Base-by-base conservation (phyloP, 2,888 invertebrate species). In the Phlogophora meticulosa region DNA sequence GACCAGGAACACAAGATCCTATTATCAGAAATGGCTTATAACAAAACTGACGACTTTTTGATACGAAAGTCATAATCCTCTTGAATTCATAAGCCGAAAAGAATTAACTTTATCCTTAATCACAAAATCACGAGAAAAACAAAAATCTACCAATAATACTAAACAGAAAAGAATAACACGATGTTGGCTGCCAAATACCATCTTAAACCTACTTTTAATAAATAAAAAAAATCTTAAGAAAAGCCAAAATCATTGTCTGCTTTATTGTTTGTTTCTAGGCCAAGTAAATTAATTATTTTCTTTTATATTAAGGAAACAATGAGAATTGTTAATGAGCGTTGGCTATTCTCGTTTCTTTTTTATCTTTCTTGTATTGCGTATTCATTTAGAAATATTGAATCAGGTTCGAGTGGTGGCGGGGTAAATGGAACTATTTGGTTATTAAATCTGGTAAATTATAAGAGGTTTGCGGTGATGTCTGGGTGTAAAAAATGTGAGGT, bases 201-300 rank as follows among this genome's bases (percentile, higher is more conserved):
- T 76, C 74, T 76, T 48, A 78, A 63, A 66, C 69, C 65, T 64
- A 72, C 57, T 68, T 76, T 72, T 75, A 79, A 81, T 75, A 72
- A 80, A 73, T n/a, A n/a, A 80, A 72, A 81, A 73, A 79, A 75
- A 72, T 67, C 73, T 68, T 28, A 81, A 75, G 76, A 77, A 81
- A 82, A 75, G 68, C 80, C 76, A 65, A 82, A 80, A 82, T 82
- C 72, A 82, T 82, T 72, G 64, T 74, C 63, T 70, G 73, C 64
- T 77, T 79, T 80, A 79, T 79, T 83, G 85, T 87, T 86, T 82
- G 78, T 85, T 86, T 88, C 85, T 84, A 82, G 85, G 87, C 72
- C 87, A 83, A 89, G 89, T 88, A 86, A 92, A 91, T 91, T 91
- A 91, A 92, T 92, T 91, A 91, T 91, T 88, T 90, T 88, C 86